Conservation (phyloP, 2,113 vertebrate genomes). For the Chroicocephalus ridibundus region DNA sequence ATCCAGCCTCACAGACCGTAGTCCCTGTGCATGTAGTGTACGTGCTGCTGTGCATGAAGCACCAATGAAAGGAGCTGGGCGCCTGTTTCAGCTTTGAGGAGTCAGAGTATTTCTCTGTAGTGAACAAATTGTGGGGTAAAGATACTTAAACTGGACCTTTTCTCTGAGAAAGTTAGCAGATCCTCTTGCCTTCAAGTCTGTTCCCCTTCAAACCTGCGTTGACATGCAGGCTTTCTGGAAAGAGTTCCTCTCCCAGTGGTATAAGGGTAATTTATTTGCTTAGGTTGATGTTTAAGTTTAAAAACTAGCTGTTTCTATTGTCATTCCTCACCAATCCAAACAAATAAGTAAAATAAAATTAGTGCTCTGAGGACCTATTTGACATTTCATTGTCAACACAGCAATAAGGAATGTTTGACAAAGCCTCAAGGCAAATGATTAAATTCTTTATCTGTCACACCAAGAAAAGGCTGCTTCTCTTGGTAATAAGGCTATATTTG, state of each 20-base stretch:
- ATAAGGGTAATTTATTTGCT: neutral
- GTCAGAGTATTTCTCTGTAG: neutral
- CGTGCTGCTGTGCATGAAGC: fast-evolving
- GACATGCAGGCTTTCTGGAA: neutral
- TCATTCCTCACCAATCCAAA: neutral
- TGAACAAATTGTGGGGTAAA: neutral
- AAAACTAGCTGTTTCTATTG: neutral
- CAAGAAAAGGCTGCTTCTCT: neutral
- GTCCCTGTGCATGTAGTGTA: fast-evolving
- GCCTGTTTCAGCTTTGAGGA: neutral
- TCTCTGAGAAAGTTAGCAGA: neutral
- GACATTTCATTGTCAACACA: slow-evolving; percentile 23
- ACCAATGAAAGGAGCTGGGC: neutral
- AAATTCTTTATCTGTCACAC: slow-evolving; percentile 30
- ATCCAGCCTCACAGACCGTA: neutral
- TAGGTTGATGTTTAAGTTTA: neutral
- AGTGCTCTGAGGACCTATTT: neutral
- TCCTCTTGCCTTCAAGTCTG: neutral
- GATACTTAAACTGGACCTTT: neutral
- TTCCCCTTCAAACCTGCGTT: neutral
- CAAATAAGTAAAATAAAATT: slow-evolving; percentile 20
- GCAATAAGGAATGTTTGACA: neutral
- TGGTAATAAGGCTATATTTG: slow-evolving; percentile 7
- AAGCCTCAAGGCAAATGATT: slow-evolving; percentile 28
- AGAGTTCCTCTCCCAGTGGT: neutral